A percentile compares a stretch with the other conserved stretches of the same genome.
These are phyloP conservation scores for Darevskia nairensis DNA, from an alignment of 2,797 vertebrate genomes.

Conservation along the genomic window DNA sequence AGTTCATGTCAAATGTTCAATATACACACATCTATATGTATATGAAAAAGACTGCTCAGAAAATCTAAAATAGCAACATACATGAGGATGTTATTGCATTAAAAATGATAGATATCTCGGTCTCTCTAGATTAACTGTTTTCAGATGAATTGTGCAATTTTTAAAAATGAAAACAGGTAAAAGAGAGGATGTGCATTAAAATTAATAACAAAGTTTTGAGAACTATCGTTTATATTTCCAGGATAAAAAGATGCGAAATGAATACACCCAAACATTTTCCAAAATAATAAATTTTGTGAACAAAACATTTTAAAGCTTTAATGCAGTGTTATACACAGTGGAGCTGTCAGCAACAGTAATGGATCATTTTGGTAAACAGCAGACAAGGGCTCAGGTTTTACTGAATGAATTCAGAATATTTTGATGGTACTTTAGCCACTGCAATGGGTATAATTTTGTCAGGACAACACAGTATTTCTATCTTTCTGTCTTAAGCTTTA, in stretches of 20 bases:
- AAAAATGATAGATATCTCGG: slow-evolving; percentile 53
- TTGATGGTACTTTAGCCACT: slow-evolving; percentile 3
- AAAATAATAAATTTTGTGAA: slow-evolving; percentile 3
- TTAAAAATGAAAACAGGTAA: slow-evolving; percentile 2
- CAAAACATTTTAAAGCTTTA: slow-evolving; percentile 34
- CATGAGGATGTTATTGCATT: slow-evolving; percentile 62
- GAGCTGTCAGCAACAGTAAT: background rate
- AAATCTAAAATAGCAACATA: slow-evolving; percentile 82
- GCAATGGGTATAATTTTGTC: slow-evolving; percentile 4
- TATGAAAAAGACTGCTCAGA: slow-evolving; percentile 61
- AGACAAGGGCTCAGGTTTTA: slow-evolving; percentile 32
- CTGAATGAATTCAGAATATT: slow-evolving; percentile 11
- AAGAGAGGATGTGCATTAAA: slow-evolving; percentile 16
- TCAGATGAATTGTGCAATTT: slow-evolving; percentile 53
- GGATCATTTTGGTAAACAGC: slow-evolving; percentile 53
- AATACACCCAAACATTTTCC: slow-evolving; percentile 17
- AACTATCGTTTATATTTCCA: slow-evolving; percentile 2
- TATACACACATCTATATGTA: slow-evolving; percentile 63
- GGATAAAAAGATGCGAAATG: background rate
- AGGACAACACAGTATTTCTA: background rate
- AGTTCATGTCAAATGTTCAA: slow-evolving; percentile 85
- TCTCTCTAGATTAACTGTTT: slow-evolving; percentile 37
- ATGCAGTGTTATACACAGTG: background rate
- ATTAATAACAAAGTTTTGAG: slow-evolving; percentile 44
- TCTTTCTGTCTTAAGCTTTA: background rate